These are phyloP conservation scores for Trichonephila clavata DNA, from an alignment of 1,140 invertebrate species.

Conservation along the genomic window DNA sequence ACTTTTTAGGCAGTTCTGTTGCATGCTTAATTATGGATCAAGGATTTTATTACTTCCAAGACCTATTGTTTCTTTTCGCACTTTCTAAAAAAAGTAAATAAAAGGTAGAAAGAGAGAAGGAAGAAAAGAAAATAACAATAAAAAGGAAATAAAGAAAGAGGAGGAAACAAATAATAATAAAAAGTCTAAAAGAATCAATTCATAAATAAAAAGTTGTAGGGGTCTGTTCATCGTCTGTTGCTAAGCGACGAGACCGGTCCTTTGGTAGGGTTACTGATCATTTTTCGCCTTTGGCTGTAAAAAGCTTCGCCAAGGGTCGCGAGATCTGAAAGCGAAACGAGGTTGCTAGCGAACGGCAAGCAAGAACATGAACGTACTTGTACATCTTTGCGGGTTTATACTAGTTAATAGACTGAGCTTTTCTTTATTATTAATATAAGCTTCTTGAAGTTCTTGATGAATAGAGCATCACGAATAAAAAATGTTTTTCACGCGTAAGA, in stretches of 20 bases:
- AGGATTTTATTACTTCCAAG: conserved; percentile 17
- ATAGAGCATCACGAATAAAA: too few species aligned
- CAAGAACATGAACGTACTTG: not conserved
- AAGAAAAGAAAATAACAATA: conserved; percentile 29
- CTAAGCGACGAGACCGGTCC: conserved; percentile 66
- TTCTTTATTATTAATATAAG: too few species aligned
- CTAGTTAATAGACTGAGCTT: not conserved
- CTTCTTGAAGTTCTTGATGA: too few species aligned
- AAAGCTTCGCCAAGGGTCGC: conserved; percentile 1
- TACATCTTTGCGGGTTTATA: not conserved
- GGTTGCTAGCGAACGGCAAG: not conserved
- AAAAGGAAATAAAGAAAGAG: not conserved
- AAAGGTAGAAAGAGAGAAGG: not conserved
- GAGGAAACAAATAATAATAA: conserved; percentile 10
- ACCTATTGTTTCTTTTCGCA: conserved; percentile 39
- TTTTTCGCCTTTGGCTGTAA: not conserved
- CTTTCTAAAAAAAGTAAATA: conserved; percentile 36
- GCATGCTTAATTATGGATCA: conserved; percentile 45
- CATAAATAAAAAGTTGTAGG: conserved; percentile 63
- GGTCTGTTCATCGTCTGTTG: conserved; percentile 70
- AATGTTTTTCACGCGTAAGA: too few species aligned
- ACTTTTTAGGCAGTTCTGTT: not conserved
- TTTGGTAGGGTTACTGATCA: conserved; percentile 50
- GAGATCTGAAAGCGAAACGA: not conserved
- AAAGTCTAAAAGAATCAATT: conserved; percentile 56